Percentiles rank a stretch among this genome's conserved stretches.
phyloP scores from a whole-genome alignment of 1,140 invertebrate genomes.

The Leptopilina clavipes region DNA sequence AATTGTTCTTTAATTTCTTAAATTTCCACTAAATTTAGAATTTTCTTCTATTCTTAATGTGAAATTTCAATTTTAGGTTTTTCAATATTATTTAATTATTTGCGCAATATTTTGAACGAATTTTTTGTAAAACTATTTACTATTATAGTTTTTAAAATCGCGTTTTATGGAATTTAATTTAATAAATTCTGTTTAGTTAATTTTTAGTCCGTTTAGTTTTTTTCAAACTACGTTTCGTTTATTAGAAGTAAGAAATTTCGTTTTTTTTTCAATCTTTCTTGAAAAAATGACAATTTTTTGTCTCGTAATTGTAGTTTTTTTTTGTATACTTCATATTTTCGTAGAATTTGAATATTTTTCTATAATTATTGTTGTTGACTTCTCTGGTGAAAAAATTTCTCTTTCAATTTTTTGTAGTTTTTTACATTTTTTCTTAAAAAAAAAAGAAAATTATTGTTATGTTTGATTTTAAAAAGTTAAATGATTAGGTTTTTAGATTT shows the following conservation, averaged over 20 bases:
- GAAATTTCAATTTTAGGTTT: neutral
- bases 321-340: neutral
- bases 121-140: too few relatives aligned
- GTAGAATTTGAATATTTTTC: constrained; percentile 7
- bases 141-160: too few relatives aligned
- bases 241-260: constrained; percentile 3
- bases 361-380: neutral
- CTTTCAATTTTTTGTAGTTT: constrained; percentile 37
- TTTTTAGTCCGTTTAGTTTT: neutral
- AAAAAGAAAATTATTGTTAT: too few relatives aligned
- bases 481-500: too few relatives aligned
- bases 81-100: neutral
- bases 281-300: neutral
- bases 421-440: constrained; percentile 1
- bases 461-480: too few relatives aligned
- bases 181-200: too few relatives aligned
- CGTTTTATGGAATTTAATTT: too few relatives aligned
- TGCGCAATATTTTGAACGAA: neutral
- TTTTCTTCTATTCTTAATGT: neutral
- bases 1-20: neutral
- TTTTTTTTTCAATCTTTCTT: neutral
- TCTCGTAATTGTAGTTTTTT: neutral
- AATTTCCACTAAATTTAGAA: too few relatives aligned
- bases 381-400: constrained; percentile 31
- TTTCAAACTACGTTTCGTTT: constrained; percentile 9